phyloP scores from a whole-genome alignment of 2,113 vertebrate genomes.

The Poicephalus gulielmi region DNA sequence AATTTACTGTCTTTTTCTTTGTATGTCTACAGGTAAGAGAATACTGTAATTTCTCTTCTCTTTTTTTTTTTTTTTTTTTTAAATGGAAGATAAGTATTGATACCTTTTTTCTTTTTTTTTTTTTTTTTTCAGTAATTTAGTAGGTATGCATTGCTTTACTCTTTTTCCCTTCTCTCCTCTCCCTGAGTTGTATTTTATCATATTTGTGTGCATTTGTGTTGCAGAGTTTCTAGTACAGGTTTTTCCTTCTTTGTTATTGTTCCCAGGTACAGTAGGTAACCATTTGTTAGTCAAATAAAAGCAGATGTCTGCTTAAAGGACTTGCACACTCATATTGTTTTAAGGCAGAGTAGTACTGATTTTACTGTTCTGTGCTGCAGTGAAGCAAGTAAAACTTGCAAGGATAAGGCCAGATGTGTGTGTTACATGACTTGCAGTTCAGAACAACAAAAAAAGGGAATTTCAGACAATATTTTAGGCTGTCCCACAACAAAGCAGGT shows the following conservation, averaged over 20 bases:
- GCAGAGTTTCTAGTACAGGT: neutral
- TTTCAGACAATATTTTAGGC: neutral
- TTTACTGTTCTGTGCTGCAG: neutral
- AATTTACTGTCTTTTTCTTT: neutral
- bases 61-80: too few species aligned
- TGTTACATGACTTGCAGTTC: neutral
- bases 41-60: neutral
- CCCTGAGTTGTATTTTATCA: fast-evolving
- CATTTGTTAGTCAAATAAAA: neutral
- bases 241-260: neutral
- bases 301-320: neutral
- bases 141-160: neutral
- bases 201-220: neutral
- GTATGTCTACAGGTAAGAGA: neutral
- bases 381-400: neutral
- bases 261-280: neutral
- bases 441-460: neutral
- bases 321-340: neutral
- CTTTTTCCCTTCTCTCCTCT: neutral
- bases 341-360: neutral
- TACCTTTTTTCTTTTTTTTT: neutral
- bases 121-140: neutral
- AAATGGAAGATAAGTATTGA: neutral
- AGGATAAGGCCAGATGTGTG: neutral
- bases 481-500: neutral